Percentiles rank a stretch among this genome's conserved stretches.
phyloP scores from a whole-genome alignment of 1,140 invertebrate genomes.

The Drosophila busckii region DNA sequence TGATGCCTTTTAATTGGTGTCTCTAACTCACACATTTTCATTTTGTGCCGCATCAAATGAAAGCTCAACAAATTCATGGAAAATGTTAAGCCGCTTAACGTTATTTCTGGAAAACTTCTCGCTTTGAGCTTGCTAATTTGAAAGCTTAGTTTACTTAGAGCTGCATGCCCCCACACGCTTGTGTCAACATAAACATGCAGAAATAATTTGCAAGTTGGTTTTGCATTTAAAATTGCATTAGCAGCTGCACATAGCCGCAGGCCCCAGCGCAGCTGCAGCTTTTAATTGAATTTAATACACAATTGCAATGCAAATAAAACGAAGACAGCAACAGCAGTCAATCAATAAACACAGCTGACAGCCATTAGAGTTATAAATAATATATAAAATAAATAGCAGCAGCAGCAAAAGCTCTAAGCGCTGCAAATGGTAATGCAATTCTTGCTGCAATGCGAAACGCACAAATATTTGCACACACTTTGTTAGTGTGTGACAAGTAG shows the following conservation, averaged over 20 bases:
- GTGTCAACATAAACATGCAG: background rate
- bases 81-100: no score
- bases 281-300: slow-evolving; percentile 76
- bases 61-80: no score
- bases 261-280: slow-evolving; percentile 28
- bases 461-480: slow-evolving; percentile 23
- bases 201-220: slow-evolving; percentile 18
- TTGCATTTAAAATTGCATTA: slow-evolving; percentile 51
- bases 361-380: background rate
- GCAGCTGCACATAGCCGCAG: no score
- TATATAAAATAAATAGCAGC: background rate
- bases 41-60: no score
- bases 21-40: no score
- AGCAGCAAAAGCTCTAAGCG: background rate
- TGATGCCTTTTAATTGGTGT: no score
- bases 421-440: slow-evolving; percentile 34
- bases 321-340: slow-evolving; percentile 3
- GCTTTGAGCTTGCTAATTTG: no score
- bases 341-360: background rate
- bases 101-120: no score
- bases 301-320: slow-evolving; percentile 60
- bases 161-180: slow-evolving; percentile 16
- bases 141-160: no score
- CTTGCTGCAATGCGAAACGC: slow-evolving; percentile 7
- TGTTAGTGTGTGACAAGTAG: slow-evolving; percentile 19